Evolutionary conservation across 2,888 invertebrate species (phyloP).

Genomic region (Miltochrista miniata): DNA sequence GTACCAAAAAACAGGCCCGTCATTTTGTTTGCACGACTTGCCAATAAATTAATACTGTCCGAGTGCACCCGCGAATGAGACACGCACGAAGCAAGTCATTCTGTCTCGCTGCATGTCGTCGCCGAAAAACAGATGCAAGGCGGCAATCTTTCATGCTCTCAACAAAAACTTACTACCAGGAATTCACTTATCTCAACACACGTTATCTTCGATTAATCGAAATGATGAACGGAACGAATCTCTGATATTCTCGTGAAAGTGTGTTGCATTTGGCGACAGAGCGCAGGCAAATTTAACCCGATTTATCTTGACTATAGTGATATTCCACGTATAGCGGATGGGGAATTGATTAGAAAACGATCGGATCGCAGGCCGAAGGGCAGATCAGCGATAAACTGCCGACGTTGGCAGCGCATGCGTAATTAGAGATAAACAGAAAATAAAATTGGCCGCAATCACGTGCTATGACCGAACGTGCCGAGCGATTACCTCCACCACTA

Average conservation of each 20-base stretch:
- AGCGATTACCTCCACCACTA: conserved; percentile 44
- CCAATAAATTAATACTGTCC: conserved; percentile 74
- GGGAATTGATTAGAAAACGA: conserved; percentile 77
- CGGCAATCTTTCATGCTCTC: conserved; percentile 52
- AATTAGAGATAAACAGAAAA: conserved; percentile 84
- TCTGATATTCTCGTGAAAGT: conserved; percentile 54
- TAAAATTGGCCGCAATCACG: conserved; percentile 83
- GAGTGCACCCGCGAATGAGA: conserved; percentile 58
- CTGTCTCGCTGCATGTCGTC: conserved; percentile 32
- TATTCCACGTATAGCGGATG: conserved; percentile 71
- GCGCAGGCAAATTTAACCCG: conserved; percentile 45
- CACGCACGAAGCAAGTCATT: conserved; percentile 60
- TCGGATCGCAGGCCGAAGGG: conserved; percentile 80
- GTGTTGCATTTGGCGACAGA: conserved; percentile 36
- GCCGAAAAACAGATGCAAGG: conserved; percentile 40
- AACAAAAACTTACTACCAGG: conserved; percentile 50
- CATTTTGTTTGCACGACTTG: conserved; percentile 78
- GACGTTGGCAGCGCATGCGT: conserved; percentile 81
- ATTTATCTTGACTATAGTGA: conserved; percentile 60
- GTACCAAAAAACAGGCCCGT: conserved; percentile 73
- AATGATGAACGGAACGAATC: conserved; percentile 56
- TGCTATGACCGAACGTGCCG: conserved; percentile 69
- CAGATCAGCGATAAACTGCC: conserved; percentile 75
- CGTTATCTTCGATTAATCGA: conserved; percentile 57
- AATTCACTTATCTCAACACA: conserved; percentile 48